A percentile compares a stretch with the other conserved stretches of the same genome.
Evolutionary conservation across 2,888 invertebrate species (phyloP).

Genomic region (Drosophila villosipedis): DNA sequence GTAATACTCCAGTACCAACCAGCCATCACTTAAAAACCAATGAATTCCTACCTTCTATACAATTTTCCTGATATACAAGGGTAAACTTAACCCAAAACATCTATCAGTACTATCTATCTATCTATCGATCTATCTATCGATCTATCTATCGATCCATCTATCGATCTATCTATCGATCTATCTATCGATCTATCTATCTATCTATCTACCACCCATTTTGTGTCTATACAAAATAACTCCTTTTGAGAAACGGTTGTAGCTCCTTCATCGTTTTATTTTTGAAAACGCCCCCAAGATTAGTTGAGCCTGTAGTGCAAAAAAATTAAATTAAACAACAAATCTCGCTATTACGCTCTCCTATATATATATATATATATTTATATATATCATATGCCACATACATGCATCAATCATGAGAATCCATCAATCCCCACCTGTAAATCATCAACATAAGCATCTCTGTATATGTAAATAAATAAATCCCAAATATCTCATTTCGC

Average conservation of each 20-base stretch:
- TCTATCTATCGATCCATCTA: too few relatives aligned
- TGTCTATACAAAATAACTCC: neutral
- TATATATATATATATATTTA: neutral
- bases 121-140: too few relatives aligned
- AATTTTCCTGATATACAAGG: neutral
- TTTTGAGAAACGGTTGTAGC: neutral
- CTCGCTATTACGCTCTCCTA: conserved; percentile 15
- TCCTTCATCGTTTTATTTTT: neutral
- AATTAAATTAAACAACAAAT: neutral
- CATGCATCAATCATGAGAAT: conserved; percentile 12
- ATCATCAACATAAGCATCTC: conserved; percentile 6
- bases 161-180: too few relatives aligned
- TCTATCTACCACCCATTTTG: neutral
- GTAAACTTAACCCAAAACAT: conserved; percentile 12
- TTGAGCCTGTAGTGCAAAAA: neutral
- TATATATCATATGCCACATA: conserved; percentile 13
- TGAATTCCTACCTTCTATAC: conserved; percentile 3
- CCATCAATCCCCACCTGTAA: conserved; percentile 11
- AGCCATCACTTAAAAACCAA: conserved; percentile 14
- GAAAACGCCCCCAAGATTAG: neutral
- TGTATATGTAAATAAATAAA: conserved; percentile 9
- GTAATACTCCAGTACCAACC: conserved; percentile 16
- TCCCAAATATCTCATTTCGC: conserved; percentile 21
- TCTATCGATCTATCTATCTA: too few relatives aligned
- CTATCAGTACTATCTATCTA: neutral